Conservation (phyloP, 2,888 invertebrate genomes). For the Drosophila mettleri region DNA sequence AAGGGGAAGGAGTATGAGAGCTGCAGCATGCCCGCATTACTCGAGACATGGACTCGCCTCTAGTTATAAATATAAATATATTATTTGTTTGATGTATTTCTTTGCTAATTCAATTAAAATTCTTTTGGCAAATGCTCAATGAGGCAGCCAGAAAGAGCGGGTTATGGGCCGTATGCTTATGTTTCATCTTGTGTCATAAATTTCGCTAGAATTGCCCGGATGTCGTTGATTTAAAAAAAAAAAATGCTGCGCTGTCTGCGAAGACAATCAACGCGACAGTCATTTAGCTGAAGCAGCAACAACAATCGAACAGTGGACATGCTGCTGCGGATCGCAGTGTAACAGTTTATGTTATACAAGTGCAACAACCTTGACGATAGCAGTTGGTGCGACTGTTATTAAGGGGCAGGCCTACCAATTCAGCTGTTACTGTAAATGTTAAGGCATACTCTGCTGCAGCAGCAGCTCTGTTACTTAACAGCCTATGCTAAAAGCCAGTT, state of each 20-base stretch:
- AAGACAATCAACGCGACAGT: conserved; percentile 71
- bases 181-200: conserved; percentile 30
- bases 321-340: not conserved
- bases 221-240: conserved; percentile 78
- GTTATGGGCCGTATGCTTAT: conserved; percentile 25
- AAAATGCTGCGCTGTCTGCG: conserved; percentile 58
- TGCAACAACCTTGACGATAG: not conserved
- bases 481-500: conserved; percentile 8
- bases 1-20: not conserved
- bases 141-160: conserved; percentile 13
- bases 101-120: conserved; percentile 73
- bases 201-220: conserved; percentile 66
- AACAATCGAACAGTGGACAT: not conserved
- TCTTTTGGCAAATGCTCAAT: conserved; percentile 74
- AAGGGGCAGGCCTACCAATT: not conserved
- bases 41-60: not conserved
- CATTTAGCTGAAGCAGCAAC: conserved; percentile 48
- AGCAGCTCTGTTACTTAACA: conserved; percentile 24
- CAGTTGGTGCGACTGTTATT: not conserved
- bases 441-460: too few relatives aligned
- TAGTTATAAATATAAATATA: conserved; percentile 2
- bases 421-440: not conserved
- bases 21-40: conserved; percentile 25
- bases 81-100: conserved; percentile 18
- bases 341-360: not conserved